Conservation (phyloP, 2,797 vertebrate genomes). For the Paramormyrops hopkinsi region DNA sequence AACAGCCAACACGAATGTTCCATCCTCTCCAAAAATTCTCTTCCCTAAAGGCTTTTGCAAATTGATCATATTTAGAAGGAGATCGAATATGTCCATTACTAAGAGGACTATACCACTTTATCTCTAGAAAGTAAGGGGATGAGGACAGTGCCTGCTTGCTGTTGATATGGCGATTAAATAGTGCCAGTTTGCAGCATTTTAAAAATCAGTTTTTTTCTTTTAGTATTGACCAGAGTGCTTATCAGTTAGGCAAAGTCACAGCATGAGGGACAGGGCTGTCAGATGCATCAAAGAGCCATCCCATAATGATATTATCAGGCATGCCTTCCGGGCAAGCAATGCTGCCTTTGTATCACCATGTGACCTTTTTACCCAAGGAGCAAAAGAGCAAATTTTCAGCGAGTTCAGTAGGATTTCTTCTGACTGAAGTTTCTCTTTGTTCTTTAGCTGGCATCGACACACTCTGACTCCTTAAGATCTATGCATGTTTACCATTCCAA, state of each 20-base stretch:
- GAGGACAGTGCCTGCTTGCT: not conserved
- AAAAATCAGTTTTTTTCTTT: not conserved
- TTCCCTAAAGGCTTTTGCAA: not conserved
- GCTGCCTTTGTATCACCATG: not conserved
- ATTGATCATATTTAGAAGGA: not conserved
- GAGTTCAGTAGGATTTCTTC: not conserved
- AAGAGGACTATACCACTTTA: not conserved
- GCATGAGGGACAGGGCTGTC: not conserved
- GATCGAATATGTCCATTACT: not conserved
- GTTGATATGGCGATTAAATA: not conserved
- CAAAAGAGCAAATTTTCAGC: not conserved
- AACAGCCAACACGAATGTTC: not conserved
- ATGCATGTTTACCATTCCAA: not conserved
- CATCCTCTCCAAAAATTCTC: not conserved
- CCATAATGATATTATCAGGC: not conserved
- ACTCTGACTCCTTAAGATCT: not conserved
- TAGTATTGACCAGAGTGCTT: not conserved
- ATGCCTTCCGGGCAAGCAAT: not conserved
- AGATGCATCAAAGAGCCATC: not conserved
- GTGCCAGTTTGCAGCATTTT: not conserved
- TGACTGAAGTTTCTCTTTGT: not conserved
- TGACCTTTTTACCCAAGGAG: not conserved
- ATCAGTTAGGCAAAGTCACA: not conserved
- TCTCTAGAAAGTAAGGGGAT: not conserved
- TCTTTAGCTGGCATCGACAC: not conserved